Conservation (phyloP, 2,113 vertebrate species). For the Merops nubicus region DNA sequence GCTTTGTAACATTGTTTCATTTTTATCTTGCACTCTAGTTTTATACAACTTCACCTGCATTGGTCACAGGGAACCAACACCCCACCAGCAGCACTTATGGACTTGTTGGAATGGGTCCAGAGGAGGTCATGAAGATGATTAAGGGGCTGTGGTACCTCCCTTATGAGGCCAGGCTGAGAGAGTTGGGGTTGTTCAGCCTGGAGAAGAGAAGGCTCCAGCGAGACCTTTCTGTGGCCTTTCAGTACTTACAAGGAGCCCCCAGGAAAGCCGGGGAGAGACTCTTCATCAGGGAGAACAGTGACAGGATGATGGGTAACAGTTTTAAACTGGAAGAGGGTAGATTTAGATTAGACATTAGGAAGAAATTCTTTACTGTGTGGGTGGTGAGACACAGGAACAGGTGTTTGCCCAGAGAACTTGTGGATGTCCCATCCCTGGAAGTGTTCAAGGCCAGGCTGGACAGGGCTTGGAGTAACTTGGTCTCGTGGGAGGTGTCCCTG, state of each 20-base stretch:
- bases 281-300: neutral
- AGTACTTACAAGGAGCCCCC: neutral
- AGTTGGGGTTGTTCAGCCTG: neutral
- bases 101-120: neutral
- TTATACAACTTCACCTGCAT: neutral
- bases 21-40: neutral
- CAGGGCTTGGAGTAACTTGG: neutral
- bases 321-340: neutral
- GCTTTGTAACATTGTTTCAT: neutral
- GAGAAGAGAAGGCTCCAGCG: neutral
- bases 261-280: neutral
- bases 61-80: neutral
- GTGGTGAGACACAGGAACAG: neutral
- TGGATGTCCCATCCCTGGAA: neutral
- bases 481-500: neutral
- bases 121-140: neutral
- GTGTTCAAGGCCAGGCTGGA: neutral
- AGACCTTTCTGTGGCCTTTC: neutral
- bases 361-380: neutral
- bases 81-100: neutral
- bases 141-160: neutral
- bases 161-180: neutral
- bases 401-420: neutral
- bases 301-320: neutral
- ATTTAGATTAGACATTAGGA: neutral